A percentile compares a stretch with the other conserved stretches of the same genome.
Evolutionary conservation across 2,113 vertebrate species (phyloP).

Genomic region (Circaetus gallicus): DNA sequence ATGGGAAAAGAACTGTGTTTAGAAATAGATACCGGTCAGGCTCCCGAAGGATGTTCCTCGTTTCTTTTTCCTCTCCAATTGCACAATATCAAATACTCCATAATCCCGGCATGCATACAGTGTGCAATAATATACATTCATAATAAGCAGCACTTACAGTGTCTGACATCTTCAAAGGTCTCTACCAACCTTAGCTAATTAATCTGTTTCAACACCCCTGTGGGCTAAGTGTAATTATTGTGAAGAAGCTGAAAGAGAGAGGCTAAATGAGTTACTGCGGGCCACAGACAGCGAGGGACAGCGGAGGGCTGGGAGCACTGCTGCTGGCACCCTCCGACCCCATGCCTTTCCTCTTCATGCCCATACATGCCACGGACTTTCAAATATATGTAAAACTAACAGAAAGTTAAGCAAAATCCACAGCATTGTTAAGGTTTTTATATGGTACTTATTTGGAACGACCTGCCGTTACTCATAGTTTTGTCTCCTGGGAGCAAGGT

Average conservation of each 20-base stretch:
- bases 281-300: neutral
- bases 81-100: neutral
- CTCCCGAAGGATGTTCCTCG: neutral
- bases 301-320: neutral
- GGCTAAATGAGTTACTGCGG: neutral
- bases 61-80: constrained; percentile 9
- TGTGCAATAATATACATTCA: neutral
- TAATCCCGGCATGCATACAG: neutral
- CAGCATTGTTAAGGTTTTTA: neutral
- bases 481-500: neutral
- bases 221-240: neutral
- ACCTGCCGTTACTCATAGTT: neutral
- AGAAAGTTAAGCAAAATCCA: neutral
- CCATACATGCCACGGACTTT: neutral
- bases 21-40: neutral
- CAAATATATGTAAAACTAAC: neutral
- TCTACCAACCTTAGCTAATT: constrained; percentile 9
- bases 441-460: neutral
- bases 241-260: neutral
- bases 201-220: neutral
- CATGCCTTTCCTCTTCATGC: neutral
- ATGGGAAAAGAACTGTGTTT: neutral
- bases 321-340: neutral
- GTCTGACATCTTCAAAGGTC: constrained; percentile 19
- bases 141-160: neutral